Base-by-base conservation (phyloP, 2,888 invertebrate genomes). In the Loripinus fragilis region DNA sequence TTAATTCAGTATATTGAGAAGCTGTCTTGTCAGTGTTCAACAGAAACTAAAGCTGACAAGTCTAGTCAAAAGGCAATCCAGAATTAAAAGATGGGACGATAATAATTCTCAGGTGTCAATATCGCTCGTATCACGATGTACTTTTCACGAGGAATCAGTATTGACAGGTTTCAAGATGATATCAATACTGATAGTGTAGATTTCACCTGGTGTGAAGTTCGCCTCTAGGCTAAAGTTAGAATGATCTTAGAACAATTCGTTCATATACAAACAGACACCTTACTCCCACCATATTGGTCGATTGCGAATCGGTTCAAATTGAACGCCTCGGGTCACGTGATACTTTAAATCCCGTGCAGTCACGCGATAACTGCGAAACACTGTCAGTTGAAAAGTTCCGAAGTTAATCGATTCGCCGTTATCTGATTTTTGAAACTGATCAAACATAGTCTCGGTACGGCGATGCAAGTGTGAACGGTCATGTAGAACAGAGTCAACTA, bases 171-270 rank as follows among this genome's bases (percentile, higher is more conserved):
- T 38, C 25, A 20, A 20, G 82, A 79, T 79, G 71, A 48, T 25
- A 77, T 82, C 76, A 38, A 75, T 71, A 78, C 68, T 70, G 76
- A 80, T 80, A 78, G 77, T 78, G 68, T 70, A 76, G 52, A 66
- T 78, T 80, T 78, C 80, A 78, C 83, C 76, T 80, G 80, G 76
- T 64, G 76, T 64, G 64, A 71, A 78, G 66, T 42, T 41, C 64
- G 35, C 77, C 80, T 83, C 52, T 67, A 30, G 78, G 79, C 55
- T 30, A 60, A 60, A 60, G 17, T 60, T 55, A 25, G 28, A 55
- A 10, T 28, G 7, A 55, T 55, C 55, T 55, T 60, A 33, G 23
- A 60, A 60, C 33, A 33, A 60, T 60, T 28, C 5, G 12, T 3
- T 8, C 12, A 25, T n/a, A 52, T 20, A 5, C 30, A 33, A 60